Base-by-base conservation (phyloP, 1,140 invertebrate species). In the Cydia fagiglandana region DNA sequence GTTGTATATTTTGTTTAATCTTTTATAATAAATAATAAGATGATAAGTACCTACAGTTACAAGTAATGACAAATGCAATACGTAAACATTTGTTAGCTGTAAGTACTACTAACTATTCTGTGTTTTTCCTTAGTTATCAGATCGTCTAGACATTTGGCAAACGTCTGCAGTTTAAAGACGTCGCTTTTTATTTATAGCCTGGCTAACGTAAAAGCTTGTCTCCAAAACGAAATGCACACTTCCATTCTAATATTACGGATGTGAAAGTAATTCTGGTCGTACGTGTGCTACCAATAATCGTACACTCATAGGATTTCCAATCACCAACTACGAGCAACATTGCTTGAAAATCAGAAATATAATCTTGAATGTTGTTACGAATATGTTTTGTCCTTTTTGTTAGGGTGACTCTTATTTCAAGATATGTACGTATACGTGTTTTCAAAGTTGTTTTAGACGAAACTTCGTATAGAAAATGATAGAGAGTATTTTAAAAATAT, bases 91-190 rank as follows among this genome's bases (percentile, higher is more conserved):
- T 50, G 15, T 9, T 15, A 50, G 9, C 47, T 50, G 47, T 50
- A 30, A n/a, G n/a, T n/a, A n/a, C n/a, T n/a, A 50, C 13, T n/a
- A 50, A 50, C 12, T 50, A 50, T 50, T 50, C 47, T 50, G 15
- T 13, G 47, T n/a, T n/a, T 56, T 56, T 56, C 53, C n/a, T 56
- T 56, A 50, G 47, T 56, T 56, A 56, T 56, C 53, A 7, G 53
- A 56, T 56, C 53, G n/a, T 15, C 53, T 56, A 7, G 53, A 17
- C n/a, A 17, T 56, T 56, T 56, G 53, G 53, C 53, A 56, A 56
- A 56, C 53, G 53, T 56, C n/a, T 56, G 53, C 53, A 56, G 53
- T 56, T 56, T 56, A 56, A 56, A 56, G 53, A 20, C 53, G 53
- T 56, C n/a, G 53, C 15, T 56, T 17, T 56, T 56, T 56, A 56